These are phyloP conservation scores for Neosilurus hyrtlii DNA, from an alignment of 2,797 vertebrate species.

Conservation along the genomic window DNA sequence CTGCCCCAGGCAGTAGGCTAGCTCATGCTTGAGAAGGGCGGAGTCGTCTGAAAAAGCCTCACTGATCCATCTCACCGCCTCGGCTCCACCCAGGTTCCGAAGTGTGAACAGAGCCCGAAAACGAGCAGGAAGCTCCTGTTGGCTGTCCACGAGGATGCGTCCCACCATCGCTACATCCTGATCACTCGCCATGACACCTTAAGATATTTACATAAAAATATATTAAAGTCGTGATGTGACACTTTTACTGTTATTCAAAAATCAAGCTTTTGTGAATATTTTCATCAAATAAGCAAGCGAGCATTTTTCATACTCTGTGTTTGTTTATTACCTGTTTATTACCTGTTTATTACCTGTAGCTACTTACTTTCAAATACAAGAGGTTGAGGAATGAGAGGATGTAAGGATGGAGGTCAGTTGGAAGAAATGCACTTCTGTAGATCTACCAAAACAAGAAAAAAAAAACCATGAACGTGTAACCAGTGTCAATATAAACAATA, in stretches of 20 bases:
- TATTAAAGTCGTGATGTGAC: neutral
- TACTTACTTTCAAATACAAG: neutral
- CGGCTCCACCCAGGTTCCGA: constrained; percentile 80
- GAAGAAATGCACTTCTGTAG: neutral
- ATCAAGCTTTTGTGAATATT: neutral
- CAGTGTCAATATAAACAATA: neutral
- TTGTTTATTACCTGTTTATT: neutral
- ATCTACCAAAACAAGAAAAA: neutral
- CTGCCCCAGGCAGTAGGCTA: constrained; percentile 94
- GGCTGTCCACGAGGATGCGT: constrained; percentile 72
- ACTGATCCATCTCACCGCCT: constrained; percentile 85
- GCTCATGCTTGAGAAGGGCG: constrained; percentile 88
- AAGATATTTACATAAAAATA: neutral
- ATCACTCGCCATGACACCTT: constrained; percentile 71
- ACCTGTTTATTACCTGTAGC: neutral
- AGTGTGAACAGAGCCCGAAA: constrained; percentile 94
- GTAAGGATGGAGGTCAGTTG: neutral
- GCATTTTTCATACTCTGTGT: neutral
- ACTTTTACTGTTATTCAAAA: neutral
- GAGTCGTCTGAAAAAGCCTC: constrained; percentile 83
- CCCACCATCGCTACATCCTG: constrained; percentile 76
- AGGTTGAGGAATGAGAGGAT: neutral
- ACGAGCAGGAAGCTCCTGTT: constrained; percentile 73
- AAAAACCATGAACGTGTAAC: neutral
- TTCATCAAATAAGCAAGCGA: neutral